Percentiles rank a stretch among this genome's conserved stretches.
Conservation (phyloP, 2,888 invertebrate genomes). For the Marronus borbonicus region DNA sequence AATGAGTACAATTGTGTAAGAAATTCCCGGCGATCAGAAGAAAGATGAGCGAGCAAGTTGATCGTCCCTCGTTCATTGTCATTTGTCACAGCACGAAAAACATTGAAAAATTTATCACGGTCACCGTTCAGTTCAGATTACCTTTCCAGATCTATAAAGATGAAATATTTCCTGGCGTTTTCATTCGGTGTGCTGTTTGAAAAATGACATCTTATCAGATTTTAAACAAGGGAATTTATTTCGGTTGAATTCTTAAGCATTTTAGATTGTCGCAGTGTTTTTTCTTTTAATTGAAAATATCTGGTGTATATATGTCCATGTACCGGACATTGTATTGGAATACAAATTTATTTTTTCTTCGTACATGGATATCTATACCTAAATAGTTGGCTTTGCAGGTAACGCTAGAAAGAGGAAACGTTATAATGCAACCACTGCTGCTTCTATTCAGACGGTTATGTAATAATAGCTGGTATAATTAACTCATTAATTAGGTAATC, state of each 20-base stretch:
- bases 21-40: slow-evolving; percentile 35
- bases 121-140: slow-evolving; percentile 45
- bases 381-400: too few species aligned
- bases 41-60: slow-evolving; percentile 36
- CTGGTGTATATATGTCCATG: too few species aligned
- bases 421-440: too few species aligned
- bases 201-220: slow-evolving; percentile 45
- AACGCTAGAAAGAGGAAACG: too few species aligned
- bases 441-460: too few species aligned
- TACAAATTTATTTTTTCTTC: slow-evolving; percentile 16
- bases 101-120: slow-evolving; percentile 46
- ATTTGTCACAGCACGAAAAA: slow-evolving; percentile 44
- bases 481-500: too few species aligned
- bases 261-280: slow-evolving; percentile 1
- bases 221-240: slow-evolving; percentile 40
- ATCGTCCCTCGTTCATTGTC: slow-evolving; percentile 39
- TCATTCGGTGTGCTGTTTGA: slow-evolving; percentile 36
- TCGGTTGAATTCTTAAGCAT: slow-evolving; percentile 31
- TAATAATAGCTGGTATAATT: too few species aligned
- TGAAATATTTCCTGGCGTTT: slow-evolving; percentile 42
- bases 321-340: slow-evolving; percentile 4
- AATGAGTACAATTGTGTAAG: slow-evolving; percentile 37
- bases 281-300: slow-evolving; percentile 25
- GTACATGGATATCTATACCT: not conserved
- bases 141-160: slow-evolving; percentile 45